Base-by-base conservation (phyloP, 1,140 invertebrate genomes). In the Cryptotermes secundus region DNA sequence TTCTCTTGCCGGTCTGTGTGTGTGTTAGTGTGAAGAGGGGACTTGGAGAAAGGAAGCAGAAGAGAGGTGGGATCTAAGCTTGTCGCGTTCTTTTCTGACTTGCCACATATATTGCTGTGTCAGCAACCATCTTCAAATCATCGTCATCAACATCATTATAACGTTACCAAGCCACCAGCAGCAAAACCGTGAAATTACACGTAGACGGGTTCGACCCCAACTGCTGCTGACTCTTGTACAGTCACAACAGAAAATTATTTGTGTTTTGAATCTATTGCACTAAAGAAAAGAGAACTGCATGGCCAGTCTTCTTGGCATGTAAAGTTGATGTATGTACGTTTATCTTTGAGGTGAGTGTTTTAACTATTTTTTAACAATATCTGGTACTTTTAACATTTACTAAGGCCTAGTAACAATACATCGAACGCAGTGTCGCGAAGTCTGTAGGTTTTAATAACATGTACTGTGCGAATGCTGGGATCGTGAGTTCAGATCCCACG, bases 171-270 rank as follows among this genome's bases (percentile, higher is more conserved):
- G 59, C 59, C 59, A 72, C 26, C 59, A 31, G 59, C 59, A 72
- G 59, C 59, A 72, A 72, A 72, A 72, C 59, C 59, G 31, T 72
- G 59, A 72, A 72, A 72, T 72, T 72, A 72, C 59, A 31, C 59
- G n/a, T 16, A 72, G 59, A 72, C 59, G 59, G 59, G 59, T 72
- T 72, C 26, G 59, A 72, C 26, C 59, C 59, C n/a, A 72, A 72
- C 26, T 72, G 59, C 59, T 72, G 59, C 26, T 72, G 26, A 31
- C 0, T 72, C 26, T 72, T 72, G 59, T 72, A 72, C 59, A 72
- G 59, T 72, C 59, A 72, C n/a, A 31, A 72, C 59, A 72, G 59
- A 72, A 72, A 72, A 72, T 31, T 72, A 31, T 72, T 72, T 72
- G 26, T 72, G n/a, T 72, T 72, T 72, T 6, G 9, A n/a, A 14